Percentiles rank a stretch among this genome's conserved stretches.
phyloP scores from a whole-genome alignment of 2,113 vertebrate species.

The Stigmatopora nigra region DNA sequence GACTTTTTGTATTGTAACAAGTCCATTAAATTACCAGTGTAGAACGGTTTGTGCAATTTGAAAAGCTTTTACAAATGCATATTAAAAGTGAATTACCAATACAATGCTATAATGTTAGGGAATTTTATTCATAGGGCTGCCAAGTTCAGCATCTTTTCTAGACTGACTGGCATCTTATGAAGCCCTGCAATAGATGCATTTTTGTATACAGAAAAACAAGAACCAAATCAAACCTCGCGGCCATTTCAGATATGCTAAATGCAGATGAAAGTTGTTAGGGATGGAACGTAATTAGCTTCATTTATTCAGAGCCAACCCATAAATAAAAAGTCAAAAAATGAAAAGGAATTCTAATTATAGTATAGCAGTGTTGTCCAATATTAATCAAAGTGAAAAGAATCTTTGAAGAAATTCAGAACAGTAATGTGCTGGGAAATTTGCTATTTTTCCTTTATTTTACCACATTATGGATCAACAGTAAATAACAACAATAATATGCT shows the following conservation, averaged over 20 bases:
- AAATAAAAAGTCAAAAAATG: not conserved
- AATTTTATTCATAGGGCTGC: not conserved
- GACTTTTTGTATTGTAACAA: too few species aligned
- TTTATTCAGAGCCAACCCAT: not conserved
- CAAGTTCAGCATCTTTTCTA: conserved; percentile 12
- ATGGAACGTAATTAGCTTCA: not conserved
- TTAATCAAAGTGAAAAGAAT: not conserved
- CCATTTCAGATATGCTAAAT: not conserved
- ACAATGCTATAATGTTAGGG: too few species aligned
- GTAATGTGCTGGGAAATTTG: not conserved
- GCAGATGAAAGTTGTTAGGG: not conserved
- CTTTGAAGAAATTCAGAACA: not conserved
- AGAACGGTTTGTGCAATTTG: too few species aligned
- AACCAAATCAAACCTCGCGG: not conserved
- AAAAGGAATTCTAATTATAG: not conserved
- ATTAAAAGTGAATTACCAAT: too few species aligned
- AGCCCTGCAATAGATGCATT: not conserved
- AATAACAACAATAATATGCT: conserved; percentile 2
- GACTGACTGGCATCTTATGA: conserved; percentile 1
- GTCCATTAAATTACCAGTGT: too few species aligned
- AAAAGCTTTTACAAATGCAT: too few species aligned
- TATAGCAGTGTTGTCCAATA: not conserved
- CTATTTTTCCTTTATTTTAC: not conserved
- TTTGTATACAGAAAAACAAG: not conserved
- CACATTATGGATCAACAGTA: conserved; percentile 8